Conservation (phyloP, 2,113 vertebrate species). For the Ictalurus punctatus region DNA sequence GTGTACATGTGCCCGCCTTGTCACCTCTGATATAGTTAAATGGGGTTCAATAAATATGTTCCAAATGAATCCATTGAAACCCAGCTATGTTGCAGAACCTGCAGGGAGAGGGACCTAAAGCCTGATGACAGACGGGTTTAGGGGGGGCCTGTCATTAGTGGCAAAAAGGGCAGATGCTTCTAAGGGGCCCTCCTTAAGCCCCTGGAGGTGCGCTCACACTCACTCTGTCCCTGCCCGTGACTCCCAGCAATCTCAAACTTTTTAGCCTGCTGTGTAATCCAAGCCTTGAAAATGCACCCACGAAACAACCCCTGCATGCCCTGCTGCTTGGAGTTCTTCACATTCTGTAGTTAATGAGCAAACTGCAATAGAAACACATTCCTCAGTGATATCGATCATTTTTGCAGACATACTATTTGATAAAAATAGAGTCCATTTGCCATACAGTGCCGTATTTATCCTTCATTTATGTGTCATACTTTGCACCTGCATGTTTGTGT, state of each 20-base stretch:
- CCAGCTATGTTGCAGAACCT: constrained; percentile 9
- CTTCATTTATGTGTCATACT: constrained; percentile 47
- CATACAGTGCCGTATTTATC: neutral
- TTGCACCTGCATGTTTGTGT: constrained; percentile 40
- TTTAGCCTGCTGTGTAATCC: constrained; percentile 41
- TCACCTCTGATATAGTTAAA: neutral
- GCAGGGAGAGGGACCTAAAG: constrained; percentile 46
- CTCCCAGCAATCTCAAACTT: constrained; percentile 48
- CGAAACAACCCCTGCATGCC: constrained; percentile 49
- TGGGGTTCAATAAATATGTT: neutral
- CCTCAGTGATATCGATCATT: constrained; percentile 41
- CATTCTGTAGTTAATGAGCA: constrained; percentile 48
- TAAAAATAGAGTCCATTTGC: constrained; percentile 34
- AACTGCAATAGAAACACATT: constrained; percentile 49
- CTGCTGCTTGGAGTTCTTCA: constrained; percentile 42
- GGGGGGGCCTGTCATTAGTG: constrained; percentile 33
- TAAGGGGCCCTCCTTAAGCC: constrained; percentile 41
- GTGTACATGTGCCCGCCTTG: neutral
- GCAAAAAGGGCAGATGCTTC: constrained; percentile 53
- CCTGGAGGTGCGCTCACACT: constrained; percentile 51
- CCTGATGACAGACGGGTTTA: constrained; percentile 67
- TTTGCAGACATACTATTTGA: constrained; percentile 25
- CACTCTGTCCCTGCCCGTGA: constrained; percentile 44
- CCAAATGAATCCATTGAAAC: constrained; percentile 29
- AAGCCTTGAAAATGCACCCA: constrained; percentile 50